A percentile compares a stretch with the other conserved stretches of the same genome.
These are phyloP conservation scores for Gnathonemus longibarbis DNA, from an alignment of 2,113 vertebrate species.

Conservation along the genomic window DNA sequence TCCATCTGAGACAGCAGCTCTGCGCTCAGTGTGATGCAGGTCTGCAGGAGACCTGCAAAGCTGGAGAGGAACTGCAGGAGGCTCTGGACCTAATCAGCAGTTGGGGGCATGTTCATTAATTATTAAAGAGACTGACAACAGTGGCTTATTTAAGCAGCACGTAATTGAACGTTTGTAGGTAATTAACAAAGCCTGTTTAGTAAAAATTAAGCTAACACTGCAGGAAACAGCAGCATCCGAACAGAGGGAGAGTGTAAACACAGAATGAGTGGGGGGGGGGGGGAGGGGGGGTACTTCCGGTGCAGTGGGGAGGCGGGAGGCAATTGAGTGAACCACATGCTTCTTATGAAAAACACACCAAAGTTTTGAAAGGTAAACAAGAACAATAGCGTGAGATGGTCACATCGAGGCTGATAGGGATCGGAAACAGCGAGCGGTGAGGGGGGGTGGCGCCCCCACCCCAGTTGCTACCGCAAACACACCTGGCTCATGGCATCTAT, in stretches of 20 bases:
- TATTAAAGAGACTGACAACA: neutral
- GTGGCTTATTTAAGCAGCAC: neutral
- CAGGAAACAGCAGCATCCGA: neutral
- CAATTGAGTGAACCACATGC: neutral
- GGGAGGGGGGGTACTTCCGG: no score
- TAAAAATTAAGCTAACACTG: neutral
- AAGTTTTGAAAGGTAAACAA: neutral
- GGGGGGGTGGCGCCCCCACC: neutral
- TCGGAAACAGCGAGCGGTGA: neutral
- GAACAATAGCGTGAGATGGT: neutral
- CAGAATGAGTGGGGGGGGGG: neutral
- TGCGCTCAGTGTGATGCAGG: slow-evolving; percentile 61
- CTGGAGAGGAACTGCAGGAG: slow-evolving; percentile 72
- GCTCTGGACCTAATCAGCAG: slow-evolving; percentile 58
- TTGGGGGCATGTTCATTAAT: neutral
- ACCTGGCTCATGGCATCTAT: slow-evolving; percentile 78
- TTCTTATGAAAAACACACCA: neutral
- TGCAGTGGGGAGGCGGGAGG: no score
- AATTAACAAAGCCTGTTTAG: neutral
- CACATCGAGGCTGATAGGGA: neutral
- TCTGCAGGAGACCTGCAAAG: slow-evolving; percentile 69
- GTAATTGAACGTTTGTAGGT: neutral
- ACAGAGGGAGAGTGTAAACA: neutral
- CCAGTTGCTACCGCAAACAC: slow-evolving; percentile 13
- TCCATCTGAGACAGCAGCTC: slow-evolving; percentile 64